Percentiles rank a stretch among this genome's conserved stretches.
Conservation (phyloP, 2,888 invertebrate species). For the Acrobasis consociella region DNA sequence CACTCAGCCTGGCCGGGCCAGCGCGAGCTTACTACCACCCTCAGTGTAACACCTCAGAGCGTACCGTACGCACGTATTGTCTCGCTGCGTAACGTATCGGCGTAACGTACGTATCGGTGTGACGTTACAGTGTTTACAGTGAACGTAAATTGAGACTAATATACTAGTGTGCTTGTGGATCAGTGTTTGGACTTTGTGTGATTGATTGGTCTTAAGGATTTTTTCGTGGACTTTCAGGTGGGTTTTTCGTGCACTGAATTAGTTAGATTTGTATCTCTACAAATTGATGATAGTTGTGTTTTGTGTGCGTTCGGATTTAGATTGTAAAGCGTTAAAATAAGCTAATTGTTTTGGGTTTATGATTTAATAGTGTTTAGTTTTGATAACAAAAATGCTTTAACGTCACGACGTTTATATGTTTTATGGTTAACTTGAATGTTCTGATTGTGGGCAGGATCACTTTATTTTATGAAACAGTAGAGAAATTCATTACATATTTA, state of each 20-base stretch:
- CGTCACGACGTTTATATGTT: too few relatives aligned
- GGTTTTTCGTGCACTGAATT: conserved; percentile 19
- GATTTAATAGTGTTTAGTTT: too few relatives aligned
- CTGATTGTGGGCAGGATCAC: too few relatives aligned
- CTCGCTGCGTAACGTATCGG: not conserved
- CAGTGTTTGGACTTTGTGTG: conserved; percentile 29
- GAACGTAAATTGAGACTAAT: conserved; percentile 35
- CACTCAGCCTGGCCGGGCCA: conserved; percentile 70
- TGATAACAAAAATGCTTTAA: too few relatives aligned
- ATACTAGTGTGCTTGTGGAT: conserved; percentile 22
- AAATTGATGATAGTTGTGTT: conserved; percentile 16
- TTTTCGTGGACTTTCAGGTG: conserved; percentile 27
- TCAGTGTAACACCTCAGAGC: conserved; percentile 50
- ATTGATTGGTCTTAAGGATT: conserved; percentile 19
- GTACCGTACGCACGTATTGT: not conserved
- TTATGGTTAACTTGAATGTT: too few relatives aligned
- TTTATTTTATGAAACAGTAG: too few relatives aligned
- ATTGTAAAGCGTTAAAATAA: not conserved
- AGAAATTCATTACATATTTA: too few relatives aligned
- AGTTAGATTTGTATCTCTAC: conserved; percentile 15
- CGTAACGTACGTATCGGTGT: conserved; percentile 4
- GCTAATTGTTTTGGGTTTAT: too few relatives aligned
- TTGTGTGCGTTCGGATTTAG: conserved; percentile 19
- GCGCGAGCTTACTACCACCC: conserved; percentile 68
- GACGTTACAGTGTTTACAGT: conserved; percentile 23